Evolutionary conservation across 2,113 vertebrate species (phyloP).

Genomic region (Coptodon bakossiorum): DNA sequence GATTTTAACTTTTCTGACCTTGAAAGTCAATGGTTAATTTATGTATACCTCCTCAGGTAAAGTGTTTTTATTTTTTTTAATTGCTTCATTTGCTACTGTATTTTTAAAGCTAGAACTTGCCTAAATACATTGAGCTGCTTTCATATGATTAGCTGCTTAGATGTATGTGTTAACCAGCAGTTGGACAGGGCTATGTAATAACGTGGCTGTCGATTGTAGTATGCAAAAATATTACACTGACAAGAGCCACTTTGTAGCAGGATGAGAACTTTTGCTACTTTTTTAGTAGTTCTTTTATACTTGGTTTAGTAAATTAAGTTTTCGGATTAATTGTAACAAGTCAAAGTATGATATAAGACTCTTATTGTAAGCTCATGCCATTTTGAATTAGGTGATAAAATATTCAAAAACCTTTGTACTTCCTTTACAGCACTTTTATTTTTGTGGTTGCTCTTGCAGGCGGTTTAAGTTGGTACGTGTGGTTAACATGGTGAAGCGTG

Average conservation of each 20-base stretch:
- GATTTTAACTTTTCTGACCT: neutral
- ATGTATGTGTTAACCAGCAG: neutral
- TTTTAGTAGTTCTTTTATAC: neutral
- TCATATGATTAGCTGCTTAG: neutral
- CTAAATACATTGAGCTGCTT: neutral
- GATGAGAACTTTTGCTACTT: neutral
- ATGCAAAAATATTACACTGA: neutral
- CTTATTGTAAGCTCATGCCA: neutral
- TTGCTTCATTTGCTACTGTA: neutral
- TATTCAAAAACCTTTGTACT: neutral
- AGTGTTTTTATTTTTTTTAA: neutral
- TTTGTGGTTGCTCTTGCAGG: constrained; percentile 49
- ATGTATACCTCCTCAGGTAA: neutral
- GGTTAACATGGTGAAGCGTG: constrained; percentile 82
- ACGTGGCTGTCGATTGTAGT: neutral
- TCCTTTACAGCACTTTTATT: neutral
- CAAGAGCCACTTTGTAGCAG: neutral
- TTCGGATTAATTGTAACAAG: neutral
- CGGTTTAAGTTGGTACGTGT: constrained; percentile 77
- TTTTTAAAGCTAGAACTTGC: neutral
- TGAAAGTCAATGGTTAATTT: rapidly evolving
- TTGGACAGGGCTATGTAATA: neutral
- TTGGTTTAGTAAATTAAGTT: neutral
- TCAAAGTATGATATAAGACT: neutral
- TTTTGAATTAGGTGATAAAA: neutral